Evolutionary conservation across 2,888 invertebrate species (phyloP).

Genomic region (Nomada ruficornis): DNA sequence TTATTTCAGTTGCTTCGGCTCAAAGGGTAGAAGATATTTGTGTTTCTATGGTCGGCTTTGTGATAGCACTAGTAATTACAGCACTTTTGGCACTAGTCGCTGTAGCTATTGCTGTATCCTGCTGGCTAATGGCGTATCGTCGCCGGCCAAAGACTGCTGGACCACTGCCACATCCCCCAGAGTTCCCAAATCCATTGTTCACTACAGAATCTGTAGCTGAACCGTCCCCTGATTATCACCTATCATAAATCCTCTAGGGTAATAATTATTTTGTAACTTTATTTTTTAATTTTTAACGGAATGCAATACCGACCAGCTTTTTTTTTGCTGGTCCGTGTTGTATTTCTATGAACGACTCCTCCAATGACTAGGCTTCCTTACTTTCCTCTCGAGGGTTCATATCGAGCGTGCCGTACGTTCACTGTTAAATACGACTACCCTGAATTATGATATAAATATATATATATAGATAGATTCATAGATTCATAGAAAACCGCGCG

Average conservation of each 20-base stretch:
- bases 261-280: constrained; percentile 74
- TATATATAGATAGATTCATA: constrained; percentile 36
- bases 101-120: constrained; percentile 96
- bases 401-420: constrained; percentile 45
- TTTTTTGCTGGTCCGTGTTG: constrained; percentile 77
- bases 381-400: constrained; percentile 63
- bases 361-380: constrained; percentile 78
- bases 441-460: constrained; percentile 50
- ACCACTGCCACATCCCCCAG: constrained; percentile 96
- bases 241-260: constrained; percentile 79
- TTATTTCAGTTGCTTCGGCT: constrained; percentile 85
- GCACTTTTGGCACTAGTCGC: constrained; percentile 96
- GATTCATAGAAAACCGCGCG: background rate
- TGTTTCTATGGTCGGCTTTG: constrained; percentile 96
- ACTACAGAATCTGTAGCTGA: constrained; percentile 92
- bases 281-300: constrained; percentile 76
- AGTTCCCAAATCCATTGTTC: constrained; percentile 97
- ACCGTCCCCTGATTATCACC: constrained; percentile 92
- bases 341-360: constrained; percentile 82
- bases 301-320: constrained; percentile 79
- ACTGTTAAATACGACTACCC: constrained; percentile 51
- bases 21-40: constrained; percentile 93
- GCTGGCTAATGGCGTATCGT: constrained; percentile 97
- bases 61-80: constrained; percentile 96
- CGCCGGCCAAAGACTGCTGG: constrained; percentile 94